Evolutionary conservation across 53 echinoderm and acorn worm species (phyloP).

Genomic region (Henricia sp.): DNA sequence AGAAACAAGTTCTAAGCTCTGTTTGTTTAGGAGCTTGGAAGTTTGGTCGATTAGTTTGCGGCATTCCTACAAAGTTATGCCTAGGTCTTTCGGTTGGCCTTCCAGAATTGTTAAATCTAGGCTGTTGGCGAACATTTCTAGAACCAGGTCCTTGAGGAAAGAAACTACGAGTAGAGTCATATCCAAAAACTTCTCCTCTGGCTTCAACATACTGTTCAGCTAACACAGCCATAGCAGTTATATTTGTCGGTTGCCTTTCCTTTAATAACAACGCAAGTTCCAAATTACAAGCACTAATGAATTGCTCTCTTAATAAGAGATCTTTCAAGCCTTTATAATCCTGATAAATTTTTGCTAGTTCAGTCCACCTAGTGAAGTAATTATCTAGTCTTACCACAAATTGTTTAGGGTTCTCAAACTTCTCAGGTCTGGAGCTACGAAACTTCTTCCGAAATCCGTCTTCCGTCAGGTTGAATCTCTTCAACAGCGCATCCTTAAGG

Average conservation of each 20-base stretch:
- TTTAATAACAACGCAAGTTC: conserved; percentile 23
- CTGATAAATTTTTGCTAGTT: conserved; percentile 12
- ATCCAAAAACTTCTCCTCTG: conserved; percentile 6
- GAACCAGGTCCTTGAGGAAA: neutral
- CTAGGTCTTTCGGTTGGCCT: neutral
- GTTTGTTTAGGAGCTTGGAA: neutral
- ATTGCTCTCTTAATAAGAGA: conserved; percentile 27
- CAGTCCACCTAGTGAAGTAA: conserved; percentile 9
- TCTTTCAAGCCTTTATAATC: conserved; percentile 18
- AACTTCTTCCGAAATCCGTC: conserved; percentile 41
- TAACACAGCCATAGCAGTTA: neutral
- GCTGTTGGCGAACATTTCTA: neutral
- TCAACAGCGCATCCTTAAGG: conserved; percentile 20
- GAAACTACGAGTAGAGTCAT: neutral
- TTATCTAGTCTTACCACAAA: conserved; percentile 22
- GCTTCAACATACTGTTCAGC: conserved; percentile 43
- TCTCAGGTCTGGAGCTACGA: conserved; percentile 13
- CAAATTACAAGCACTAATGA: conserved; percentile 1
- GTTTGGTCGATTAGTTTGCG: neutral
- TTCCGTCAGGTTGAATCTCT: conserved; percentile 14
- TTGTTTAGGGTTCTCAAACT: conserved; percentile 20
- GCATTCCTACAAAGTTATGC: neutral
- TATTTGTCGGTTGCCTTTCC: conserved; percentile 23
- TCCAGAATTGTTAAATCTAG: neutral
- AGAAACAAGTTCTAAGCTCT: neutral